phyloP scores from a whole-genome alignment of 2,113 vertebrate genomes.

The Myiopsitta monachus region DNA sequence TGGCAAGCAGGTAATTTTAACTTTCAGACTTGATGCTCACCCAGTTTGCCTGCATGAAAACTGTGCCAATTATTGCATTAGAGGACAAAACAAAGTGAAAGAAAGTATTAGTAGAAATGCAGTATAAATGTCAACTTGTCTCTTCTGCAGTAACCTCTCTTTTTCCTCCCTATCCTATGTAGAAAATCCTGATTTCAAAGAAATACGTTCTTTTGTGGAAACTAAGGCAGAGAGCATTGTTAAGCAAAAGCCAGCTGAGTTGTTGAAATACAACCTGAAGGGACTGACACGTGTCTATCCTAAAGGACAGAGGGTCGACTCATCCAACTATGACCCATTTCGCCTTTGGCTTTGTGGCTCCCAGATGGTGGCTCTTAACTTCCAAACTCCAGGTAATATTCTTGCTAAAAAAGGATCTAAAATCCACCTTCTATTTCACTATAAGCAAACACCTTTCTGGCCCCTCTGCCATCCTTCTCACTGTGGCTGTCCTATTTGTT shows the following conservation, averaged over 20 bases:
- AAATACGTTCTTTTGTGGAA: conserved; percentile 95
- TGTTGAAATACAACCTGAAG: conserved; percentile 89
- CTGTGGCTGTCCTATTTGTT: neutral
- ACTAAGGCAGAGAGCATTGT: conserved; percentile 85
- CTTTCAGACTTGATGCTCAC: neutral
- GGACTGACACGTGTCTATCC: conserved; percentile 92
- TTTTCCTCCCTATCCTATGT: neutral
- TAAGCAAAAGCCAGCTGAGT: conserved; percentile 77
- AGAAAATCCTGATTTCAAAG: conserved; percentile 88
- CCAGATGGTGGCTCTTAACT: conserved; percentile 98
- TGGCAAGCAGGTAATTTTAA: conserved; percentile 19
- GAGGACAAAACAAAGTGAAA: neutral
- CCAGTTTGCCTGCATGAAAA: neutral
- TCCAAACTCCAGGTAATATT: conserved; percentile 89
- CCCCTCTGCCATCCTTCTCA: neutral
- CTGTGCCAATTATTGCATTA: neutral
- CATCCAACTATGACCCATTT: conserved; percentile 96
- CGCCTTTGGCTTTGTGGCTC: conserved; percentile 89
- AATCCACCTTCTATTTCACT: neutral
- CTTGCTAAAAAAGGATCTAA: neutral
- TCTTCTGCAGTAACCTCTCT: neutral
- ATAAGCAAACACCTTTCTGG: neutral
- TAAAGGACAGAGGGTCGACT: conserved; percentile 93
- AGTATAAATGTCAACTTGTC: neutral
- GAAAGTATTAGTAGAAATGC: neutral